Evolutionary conservation across 2,888 invertebrate genomes (phyloP), one percentile per base, ranked within the genome.

Genomic region (Cremastinae sp.): DNA sequence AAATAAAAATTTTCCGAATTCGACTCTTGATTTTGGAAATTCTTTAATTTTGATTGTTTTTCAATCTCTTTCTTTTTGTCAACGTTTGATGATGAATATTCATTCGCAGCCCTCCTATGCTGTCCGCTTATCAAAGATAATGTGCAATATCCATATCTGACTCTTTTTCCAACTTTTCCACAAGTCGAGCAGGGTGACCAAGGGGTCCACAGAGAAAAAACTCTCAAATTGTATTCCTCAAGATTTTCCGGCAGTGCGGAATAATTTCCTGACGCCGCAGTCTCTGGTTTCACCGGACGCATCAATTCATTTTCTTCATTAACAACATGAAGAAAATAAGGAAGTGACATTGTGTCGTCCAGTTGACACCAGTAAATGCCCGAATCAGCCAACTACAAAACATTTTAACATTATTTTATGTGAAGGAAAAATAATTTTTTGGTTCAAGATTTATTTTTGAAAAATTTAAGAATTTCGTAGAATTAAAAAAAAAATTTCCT

Each of bases 151-250:
- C 95, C 95, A 53, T 92, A 90, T 74, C 92, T 91, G 28, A 91
- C 88, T 75, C 91, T 89, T 79, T 91, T 90, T 3, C 95, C 95
- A 20, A 92, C 91, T 61, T 83, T 85, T 41, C 90, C 91, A 81
- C 95, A 95, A 7, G 86, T 88, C 74, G 93, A 94, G 86, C 95
- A 95, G 28, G 91, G 87, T 5, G 93, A 92, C 95, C 95, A 95
- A 0, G 88, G 83, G 0, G 91, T 89, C 94, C 94, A 95, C 5
- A 89, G 86, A 0, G 92, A 93, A 79, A 90, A 92, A 56, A 93
- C 74, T 69, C 86, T 82, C 65, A 93, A 80, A 73, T 90, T 85
- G 28, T 82, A 88, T 71, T 81, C 80, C 58, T 77, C 64, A 22
- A 84, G 85, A 22, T 82, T 59, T 65, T 84, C 80, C 0, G 87